Evolutionary conservation across 2,888 invertebrate genomes (phyloP), one percentile per base, ranked within the genome.

Genomic region (Patella pellucida): DNA sequence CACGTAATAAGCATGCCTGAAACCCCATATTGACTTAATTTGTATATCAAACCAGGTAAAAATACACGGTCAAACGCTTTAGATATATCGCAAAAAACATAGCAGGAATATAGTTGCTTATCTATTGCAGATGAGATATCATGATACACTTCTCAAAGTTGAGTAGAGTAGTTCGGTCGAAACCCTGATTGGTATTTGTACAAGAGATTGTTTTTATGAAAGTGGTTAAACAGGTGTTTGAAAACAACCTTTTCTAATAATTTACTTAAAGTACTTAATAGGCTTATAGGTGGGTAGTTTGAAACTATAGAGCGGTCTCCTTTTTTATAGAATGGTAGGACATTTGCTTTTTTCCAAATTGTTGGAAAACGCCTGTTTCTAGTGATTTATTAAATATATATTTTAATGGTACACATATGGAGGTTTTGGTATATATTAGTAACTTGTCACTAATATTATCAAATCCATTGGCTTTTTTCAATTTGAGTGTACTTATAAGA

Each of bases 1-100:
- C 31, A 31, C 31, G 31, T 31, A 31, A 31, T 31, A 3, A 31
- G 31, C 31, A 31, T 31, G 31, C 31, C 31, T 4, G 31, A 27
- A 27, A 52, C 16, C 14, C 73, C 75, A 69, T 75, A 50, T 54
- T 76, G 68, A 68, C 62, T 52, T 52, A 71, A 15, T 73, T 75
- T 75, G 50, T 70, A 74, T n/a, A 72, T 27, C 3, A 76, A 27
- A n/a, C 76, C 74, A 67, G 51, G 52, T 31, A 76, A 76, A 73
- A 73, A 78, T 16, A 78, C 73, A 4, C 74, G 68, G 51, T 76
- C 78, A 71, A 76, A 76, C n/a, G 76, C 78, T 75, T 78, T 70
- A 12, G 72, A 75, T 16, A 78, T 52, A 41, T 72, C 75, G 56
- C 75, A 75, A 19, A 73, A 72, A n/a, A 68, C 51, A 51, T 72